phyloP scores from a whole-genome alignment of 2,888 invertebrate species.

The Furcula furcula region DNA sequence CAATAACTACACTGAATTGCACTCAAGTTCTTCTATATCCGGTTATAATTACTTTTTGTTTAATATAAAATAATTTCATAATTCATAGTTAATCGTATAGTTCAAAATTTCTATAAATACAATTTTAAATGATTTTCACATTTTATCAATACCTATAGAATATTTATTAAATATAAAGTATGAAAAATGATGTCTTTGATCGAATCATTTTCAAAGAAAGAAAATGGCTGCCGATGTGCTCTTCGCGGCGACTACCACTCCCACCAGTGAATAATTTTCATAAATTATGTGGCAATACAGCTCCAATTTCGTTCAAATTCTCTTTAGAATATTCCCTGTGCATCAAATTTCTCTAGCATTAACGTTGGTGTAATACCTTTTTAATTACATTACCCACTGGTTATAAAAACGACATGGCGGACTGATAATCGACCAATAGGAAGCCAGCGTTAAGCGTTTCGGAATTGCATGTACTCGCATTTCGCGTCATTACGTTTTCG shows the following conservation, averaged over 20 bases:
- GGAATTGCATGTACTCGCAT: slow-evolving; percentile 86
- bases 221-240: slow-evolving; percentile 50
- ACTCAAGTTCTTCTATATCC: background rate
- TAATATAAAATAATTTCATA: background rate
- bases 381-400: slow-evolving; percentile 59
- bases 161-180: slow-evolving; percentile 8
- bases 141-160: no score
- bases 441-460: slow-evolving; percentile 84
- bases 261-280: slow-evolving; percentile 28
- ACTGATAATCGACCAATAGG: slow-evolving; percentile 85
- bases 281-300: slow-evolving; percentile 17
- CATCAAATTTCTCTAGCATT: slow-evolving; percentile 6
- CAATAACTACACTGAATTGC: slow-evolving; percentile 1
- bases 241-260: slow-evolving; percentile 29
- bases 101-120: no score
- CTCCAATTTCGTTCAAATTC: slow-evolving; percentile 9
- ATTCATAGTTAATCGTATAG: no score
- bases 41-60: background rate
- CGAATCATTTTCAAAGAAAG: slow-evolving; percentile 36
- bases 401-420: slow-evolving; percentile 85
- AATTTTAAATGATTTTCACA: no score
- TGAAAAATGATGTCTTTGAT: slow-evolving; percentile 12
- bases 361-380: slow-evolving; percentile 10
- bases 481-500: slow-evolving; percentile 87
- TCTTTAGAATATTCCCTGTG: slow-evolving; percentile 17